These are phyloP conservation scores for Thymallus thymallus DNA, from an alignment of 2,113 vertebrate genomes.

Conservation along the genomic window DNA sequence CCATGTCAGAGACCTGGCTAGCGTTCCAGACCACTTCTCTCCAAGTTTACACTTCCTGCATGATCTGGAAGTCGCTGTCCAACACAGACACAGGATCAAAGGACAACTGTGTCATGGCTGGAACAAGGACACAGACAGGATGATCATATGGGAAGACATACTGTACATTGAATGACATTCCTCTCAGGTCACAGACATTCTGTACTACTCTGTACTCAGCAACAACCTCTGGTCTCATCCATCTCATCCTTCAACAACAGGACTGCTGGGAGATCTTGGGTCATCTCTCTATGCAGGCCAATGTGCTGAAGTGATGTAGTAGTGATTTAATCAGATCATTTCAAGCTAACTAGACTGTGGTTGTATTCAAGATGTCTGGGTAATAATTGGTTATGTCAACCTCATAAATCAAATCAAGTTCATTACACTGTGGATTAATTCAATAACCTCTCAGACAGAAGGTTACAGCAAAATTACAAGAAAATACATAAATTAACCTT, in stretches of 20 bases:
- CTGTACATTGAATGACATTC: slow-evolving; percentile 18
- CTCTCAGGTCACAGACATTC: slow-evolving; percentile 37
- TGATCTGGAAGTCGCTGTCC: not conserved
- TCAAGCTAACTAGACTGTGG: not conserved
- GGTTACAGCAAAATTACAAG: not conserved
- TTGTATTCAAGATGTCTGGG: not conserved
- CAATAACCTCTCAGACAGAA: not conserved
- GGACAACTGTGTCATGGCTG: not conserved
- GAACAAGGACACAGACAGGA: slow-evolving; percentile 4
- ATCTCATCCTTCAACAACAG: not conserved
- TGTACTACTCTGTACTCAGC: not conserved
- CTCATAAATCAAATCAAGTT: not conserved
- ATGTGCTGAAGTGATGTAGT: not conserved
- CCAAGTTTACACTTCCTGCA: not conserved
- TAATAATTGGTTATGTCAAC: not conserved
- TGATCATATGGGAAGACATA: slow-evolving; percentile 17
- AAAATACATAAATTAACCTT: not conserved
- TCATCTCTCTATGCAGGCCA: not conserved
- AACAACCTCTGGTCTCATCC: not conserved
- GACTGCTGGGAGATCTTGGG: not conserved
- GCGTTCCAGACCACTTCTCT: not conserved
- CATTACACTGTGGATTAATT: not conserved
- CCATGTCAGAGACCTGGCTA: not conserved
- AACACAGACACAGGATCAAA: not conserved
- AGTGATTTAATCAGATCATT: not conserved